Percentiles rank a stretch among this genome's conserved stretches.
phyloP scores from a whole-genome alignment of 2,888 invertebrate species.

The Lobophora halterata region DNA sequence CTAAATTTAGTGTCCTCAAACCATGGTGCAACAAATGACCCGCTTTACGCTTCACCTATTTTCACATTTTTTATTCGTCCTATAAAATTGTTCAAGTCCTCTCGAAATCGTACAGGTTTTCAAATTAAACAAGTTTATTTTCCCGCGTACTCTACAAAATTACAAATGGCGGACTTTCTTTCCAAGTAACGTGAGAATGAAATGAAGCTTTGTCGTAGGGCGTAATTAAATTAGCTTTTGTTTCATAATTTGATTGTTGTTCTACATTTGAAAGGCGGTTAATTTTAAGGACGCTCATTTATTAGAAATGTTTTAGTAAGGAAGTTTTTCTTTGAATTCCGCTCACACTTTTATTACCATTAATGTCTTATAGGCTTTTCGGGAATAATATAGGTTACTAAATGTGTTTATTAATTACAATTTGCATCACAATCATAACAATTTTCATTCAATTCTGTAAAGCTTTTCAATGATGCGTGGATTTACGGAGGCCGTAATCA shows the following conservation, averaged over 20 bases:
- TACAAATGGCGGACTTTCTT: conserved; percentile 38
- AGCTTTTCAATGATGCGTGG: conserved; percentile 1
- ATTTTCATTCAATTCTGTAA: no score
- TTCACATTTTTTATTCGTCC: background rate
- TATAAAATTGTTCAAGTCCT: conserved; percentile 3
- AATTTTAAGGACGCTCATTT: no score
- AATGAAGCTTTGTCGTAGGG: conserved; percentile 16
- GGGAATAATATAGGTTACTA: no score
- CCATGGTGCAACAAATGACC: background rate
- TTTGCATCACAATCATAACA: no score
- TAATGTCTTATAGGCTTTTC: no score
- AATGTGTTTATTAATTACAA: no score
- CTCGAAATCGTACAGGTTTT: background rate
- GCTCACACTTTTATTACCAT: no score
- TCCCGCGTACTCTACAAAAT: conserved; percentile 33
- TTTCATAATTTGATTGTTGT: no score
- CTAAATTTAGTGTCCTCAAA: background rate
- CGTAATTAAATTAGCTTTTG: conserved; percentile 9
- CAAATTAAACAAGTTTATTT: conserved; percentile 26
- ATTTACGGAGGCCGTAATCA: no score
- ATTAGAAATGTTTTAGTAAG: no score
- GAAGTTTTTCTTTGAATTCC: no score
- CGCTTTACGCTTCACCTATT: background rate
- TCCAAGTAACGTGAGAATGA: conserved; percentile 31
- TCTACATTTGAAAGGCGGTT: no score